These are phyloP conservation scores for Deroplatys truncata DNA, from an alignment of 2,888 invertebrate species.

Conservation along the genomic window DNA sequence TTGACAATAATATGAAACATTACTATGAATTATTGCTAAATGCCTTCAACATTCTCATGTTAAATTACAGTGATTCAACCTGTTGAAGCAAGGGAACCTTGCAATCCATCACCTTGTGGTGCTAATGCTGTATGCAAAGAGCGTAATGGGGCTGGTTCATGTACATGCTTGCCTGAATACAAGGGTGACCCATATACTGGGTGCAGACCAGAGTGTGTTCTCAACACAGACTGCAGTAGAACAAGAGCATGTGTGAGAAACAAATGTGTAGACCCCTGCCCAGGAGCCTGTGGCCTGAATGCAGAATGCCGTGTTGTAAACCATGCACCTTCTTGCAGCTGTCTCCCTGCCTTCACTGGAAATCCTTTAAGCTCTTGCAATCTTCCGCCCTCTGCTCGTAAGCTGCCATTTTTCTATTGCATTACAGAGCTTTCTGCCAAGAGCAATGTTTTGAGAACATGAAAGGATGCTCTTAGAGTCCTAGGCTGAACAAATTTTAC, in stretches of 20 bases:
- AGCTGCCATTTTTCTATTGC: conserved; percentile 24
- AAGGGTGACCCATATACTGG: conserved; percentile 84
- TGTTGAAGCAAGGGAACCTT: conserved; percentile 69
- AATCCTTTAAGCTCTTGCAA: conserved; percentile 58
- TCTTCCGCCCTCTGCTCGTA: conserved; percentile 40
- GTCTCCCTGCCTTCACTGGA: conserved; percentile 72
- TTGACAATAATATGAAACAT: too few species aligned
- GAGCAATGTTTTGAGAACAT: neutral
- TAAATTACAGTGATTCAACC: conserved; percentile 34
- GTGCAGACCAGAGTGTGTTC: conserved; percentile 81
- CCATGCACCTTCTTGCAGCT: conserved; percentile 77
- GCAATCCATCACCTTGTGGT: conserved; percentile 83
- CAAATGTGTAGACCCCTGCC: conserved; percentile 81
- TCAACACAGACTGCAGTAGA: conserved; percentile 73
- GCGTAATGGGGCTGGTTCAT: conserved; percentile 77
- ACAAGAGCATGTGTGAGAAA: conserved; percentile 77
- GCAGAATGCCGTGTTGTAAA: conserved; percentile 77
- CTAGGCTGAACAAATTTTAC: too few species aligned
- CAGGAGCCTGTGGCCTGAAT: conserved; percentile 74
- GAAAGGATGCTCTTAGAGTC: too few species aligned
- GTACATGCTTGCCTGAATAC: conserved; percentile 75
- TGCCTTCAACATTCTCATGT: neutral
- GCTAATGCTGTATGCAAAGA: conserved; percentile 81
- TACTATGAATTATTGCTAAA: neutral
- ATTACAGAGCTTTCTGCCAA: conserved; percentile 3